Percentiles rank a stretch among this genome's conserved stretches.
phyloP scores from a whole-genome alignment of 2,113 vertebrate genomes.

The Falcunculus frontatus region DNA sequence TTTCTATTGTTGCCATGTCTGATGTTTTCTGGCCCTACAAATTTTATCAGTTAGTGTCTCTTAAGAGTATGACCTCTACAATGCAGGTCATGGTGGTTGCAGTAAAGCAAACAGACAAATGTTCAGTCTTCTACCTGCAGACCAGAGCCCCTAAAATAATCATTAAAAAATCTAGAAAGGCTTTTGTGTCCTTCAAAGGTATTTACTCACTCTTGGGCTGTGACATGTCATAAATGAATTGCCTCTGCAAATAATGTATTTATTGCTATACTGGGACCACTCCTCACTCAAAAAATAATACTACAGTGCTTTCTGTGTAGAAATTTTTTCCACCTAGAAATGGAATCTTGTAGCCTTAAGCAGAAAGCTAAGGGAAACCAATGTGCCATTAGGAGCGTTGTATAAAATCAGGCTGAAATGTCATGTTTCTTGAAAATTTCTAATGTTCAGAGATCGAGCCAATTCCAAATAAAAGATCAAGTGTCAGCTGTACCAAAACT shows the following conservation, averaged over 20 bases:
- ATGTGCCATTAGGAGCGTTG: background rate
- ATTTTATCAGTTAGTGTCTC: background rate
- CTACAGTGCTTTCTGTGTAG: background rate
- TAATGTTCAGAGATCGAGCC: background rate
- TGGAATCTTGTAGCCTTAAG: background rate
- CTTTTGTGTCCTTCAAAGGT: background rate
- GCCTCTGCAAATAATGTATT: background rate
- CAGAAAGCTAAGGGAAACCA: background rate
- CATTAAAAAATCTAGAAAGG: background rate
- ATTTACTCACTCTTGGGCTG: background rate
- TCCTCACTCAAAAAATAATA: background rate
- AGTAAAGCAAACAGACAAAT: background rate
- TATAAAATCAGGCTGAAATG: background rate
- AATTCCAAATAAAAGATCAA: background rate
- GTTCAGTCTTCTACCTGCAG: background rate
- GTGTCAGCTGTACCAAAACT: background rate
- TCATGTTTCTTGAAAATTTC: background rate
- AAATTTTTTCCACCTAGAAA: background rate
- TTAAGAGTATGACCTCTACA: background rate
- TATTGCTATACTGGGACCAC: background rate
- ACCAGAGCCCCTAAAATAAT: background rate
- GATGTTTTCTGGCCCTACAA: background rate
- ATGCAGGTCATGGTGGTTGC: background rate
- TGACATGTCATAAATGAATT: background rate
- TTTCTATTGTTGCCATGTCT: background rate